These are phyloP conservation scores for Carollia perspicillata DNA, from an alignment of 2,113 vertebrate genomes.

Conservation along the genomic window DNA sequence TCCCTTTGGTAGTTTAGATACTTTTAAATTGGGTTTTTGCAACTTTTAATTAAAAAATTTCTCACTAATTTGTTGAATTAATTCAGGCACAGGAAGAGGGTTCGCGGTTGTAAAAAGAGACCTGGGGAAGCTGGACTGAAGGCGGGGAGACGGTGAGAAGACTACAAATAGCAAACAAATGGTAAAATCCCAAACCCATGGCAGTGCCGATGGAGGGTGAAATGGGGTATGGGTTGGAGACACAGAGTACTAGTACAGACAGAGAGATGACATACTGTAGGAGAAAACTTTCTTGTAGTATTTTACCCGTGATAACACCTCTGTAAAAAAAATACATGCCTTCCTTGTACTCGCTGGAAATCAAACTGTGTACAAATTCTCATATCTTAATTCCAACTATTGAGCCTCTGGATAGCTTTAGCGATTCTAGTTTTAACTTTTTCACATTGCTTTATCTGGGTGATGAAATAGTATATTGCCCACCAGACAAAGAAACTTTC, in stretches of 20 bases:
- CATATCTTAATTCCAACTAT: background rate
- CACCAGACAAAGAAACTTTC: slow-evolving; percentile 62
- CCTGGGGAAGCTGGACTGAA: background rate
- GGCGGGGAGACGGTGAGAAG: background rate
- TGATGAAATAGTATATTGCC: slow-evolving; percentile 18
- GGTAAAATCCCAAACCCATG: background rate
- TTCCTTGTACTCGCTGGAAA: background rate
- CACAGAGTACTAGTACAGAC: background rate
- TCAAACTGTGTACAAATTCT: background rate
- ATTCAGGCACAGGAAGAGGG: background rate
- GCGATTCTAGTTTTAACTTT: background rate
- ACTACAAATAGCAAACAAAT: background rate
- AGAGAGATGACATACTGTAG: background rate
- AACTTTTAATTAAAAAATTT: background rate
- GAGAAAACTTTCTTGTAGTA: background rate
- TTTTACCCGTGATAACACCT: background rate
- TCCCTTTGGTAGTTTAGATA: background rate
- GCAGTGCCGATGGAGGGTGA: background rate
- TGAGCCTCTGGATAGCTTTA: background rate
- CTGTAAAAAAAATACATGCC: background rate
- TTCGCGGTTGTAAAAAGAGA: background rate
- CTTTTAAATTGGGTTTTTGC: background rate
- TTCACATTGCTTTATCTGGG: background rate
- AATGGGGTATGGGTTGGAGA: background rate
- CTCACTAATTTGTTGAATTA: background rate